Evolutionary conservation across 2,113 vertebrate species (phyloP).

Genomic region (Romanogobio albipinnatus): DNA sequence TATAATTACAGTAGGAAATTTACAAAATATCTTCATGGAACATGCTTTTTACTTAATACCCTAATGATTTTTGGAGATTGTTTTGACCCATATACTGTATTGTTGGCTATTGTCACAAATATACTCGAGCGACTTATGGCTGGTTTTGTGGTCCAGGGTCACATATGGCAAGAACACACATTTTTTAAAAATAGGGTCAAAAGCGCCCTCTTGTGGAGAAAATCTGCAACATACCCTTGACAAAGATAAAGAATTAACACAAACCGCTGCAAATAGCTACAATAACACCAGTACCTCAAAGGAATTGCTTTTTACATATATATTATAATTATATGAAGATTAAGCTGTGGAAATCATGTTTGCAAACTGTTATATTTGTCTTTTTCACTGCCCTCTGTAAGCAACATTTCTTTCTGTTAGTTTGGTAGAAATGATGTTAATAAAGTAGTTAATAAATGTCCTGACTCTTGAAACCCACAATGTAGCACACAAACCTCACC

Average conservation of each 20-base stretch:
- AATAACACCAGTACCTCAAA: not conserved
- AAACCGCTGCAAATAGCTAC: too few species aligned
- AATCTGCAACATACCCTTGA: not conserved
- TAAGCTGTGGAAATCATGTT: too few species aligned
- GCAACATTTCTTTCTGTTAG: not conserved
- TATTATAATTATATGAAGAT: not conserved
- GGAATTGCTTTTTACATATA: not conserved
- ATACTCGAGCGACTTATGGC: too few species aligned
- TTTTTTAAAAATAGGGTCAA: constrained; percentile 37
- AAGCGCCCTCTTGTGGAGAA: constrained; percentile 57
- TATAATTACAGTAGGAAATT: too few species aligned
- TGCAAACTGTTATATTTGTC: not conserved
- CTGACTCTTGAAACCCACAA: not conserved
- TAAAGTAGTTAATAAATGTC: not conserved
- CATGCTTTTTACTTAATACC: too few species aligned
- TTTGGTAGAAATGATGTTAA: not conserved
- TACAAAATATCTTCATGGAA: too few species aligned
- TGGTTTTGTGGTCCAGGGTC: too few species aligned
- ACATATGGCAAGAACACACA: not conserved
- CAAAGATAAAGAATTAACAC: not conserved
- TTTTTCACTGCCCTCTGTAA: not conserved
- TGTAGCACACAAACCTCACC: not conserved
- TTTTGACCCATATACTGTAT: too few species aligned
- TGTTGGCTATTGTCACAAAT: too few species aligned
- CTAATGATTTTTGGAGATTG: too few species aligned